Percentiles rank a stretch among this genome's conserved stretches.
phyloP scores from a whole-genome alignment of 2,888 invertebrate genomes.

The Parapristionchus giblindavisi region DNA sequence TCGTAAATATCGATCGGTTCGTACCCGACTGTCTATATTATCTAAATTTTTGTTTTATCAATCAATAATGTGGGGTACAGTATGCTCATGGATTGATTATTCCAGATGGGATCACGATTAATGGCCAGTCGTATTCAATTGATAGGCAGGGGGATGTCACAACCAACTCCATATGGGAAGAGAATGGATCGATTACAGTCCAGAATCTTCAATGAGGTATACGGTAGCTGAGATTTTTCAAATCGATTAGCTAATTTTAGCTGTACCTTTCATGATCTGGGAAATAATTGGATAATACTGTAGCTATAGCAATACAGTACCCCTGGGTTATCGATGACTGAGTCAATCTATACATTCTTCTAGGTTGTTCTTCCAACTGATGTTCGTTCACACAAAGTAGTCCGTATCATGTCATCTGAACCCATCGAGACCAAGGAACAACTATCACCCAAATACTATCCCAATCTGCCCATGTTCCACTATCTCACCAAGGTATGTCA shows the following conservation, averaged over 20 bases:
- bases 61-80: neutral
- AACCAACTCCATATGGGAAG: slow-evolving; percentile 63
- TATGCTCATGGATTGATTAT: neutral
- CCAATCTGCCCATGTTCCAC: slow-evolving; percentile 69
- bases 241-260: no score
- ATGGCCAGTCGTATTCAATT: slow-evolving; percentile 59
- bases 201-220: slow-evolving; percentile 38
- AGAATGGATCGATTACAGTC: slow-evolving; percentile 57
- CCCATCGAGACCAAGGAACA: slow-evolving; percentile 63
- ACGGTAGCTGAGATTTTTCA: neutral
- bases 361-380: slow-evolving; percentile 61
- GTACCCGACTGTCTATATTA: neutral
- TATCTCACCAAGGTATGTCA: slow-evolving; percentile 68
- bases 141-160: slow-evolving; percentile 55
- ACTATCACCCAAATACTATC: slow-evolving; percentile 62
- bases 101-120: slow-evolving; percentile 43
- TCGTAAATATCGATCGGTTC: neutral
- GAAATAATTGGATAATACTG: neutral
- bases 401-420: slow-evolving; percentile 65
- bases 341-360: neutral
- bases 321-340: neutral
- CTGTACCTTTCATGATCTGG: slow-evolving; percentile 7
- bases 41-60: neutral
- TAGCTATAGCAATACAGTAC: neutral
- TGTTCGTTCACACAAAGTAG: slow-evolving; percentile 48